Percentiles rank a stretch among this genome's conserved stretches.
These are phyloP conservation scores for Ophion ventricosus DNA, from an alignment of 2,888 invertebrate genomes.

Conservation along the genomic window DNA sequence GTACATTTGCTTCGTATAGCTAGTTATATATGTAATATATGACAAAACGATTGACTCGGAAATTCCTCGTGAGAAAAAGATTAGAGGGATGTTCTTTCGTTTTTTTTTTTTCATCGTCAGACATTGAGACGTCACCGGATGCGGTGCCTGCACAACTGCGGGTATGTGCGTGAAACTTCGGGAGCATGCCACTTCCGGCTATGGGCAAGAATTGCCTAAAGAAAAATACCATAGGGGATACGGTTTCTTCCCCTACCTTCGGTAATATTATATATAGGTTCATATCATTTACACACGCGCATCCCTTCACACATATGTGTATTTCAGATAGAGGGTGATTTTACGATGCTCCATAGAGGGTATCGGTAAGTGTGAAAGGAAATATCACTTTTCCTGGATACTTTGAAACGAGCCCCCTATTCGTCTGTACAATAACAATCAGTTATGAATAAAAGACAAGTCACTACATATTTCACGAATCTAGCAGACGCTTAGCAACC, in stretches of 20 bases:
- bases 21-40: constrained; percentile 12
- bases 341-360: constrained; percentile 25
- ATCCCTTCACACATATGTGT: constrained; percentile 25
- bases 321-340: constrained; percentile 35
- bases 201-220: constrained; percentile 62
- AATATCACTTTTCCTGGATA: constrained; percentile 60
- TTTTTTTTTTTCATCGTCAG: constrained; percentile 36
- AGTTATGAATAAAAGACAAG: not conserved
- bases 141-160: constrained; percentile 50
- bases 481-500: not conserved
- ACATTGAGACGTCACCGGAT: constrained; percentile 54
- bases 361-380: constrained; percentile 62
- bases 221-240: constrained; percentile 44
- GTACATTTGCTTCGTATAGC: constrained; percentile 7
- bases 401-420: not conserved
- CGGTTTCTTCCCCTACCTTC: constrained; percentile 17
- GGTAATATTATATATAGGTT: constrained; percentile 3
- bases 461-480: not conserved
- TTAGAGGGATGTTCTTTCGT: constrained; percentile 3
- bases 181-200: constrained; percentile 73
- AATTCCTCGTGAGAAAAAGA: constrained; percentile 29
- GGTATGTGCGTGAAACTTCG: constrained; percentile 68
- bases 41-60: constrained; percentile 27
- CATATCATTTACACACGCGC: too few relatives aligned
- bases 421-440: not conserved